Conservation (phyloP, 2,888 invertebrate species). For the Cheilosia vernalis region DNA sequence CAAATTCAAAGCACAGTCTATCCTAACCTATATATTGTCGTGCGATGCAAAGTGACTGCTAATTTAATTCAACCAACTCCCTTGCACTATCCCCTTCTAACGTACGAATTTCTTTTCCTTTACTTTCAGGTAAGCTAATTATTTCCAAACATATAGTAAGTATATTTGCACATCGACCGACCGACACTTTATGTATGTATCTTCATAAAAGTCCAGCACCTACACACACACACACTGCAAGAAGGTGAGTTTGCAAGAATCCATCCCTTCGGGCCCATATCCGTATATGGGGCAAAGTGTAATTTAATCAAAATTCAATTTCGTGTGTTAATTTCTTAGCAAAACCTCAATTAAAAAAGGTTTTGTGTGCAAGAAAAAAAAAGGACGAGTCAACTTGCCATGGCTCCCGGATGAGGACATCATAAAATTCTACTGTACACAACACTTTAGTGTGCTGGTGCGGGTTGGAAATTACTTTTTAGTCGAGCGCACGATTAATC, state of each 20-base stretch:
- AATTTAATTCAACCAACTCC: slow-evolving; percentile 33
- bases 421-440: slow-evolving; percentile 31
- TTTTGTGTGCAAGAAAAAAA: slow-evolving; percentile 48
- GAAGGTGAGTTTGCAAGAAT: slow-evolving; percentile 16
- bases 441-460: slow-evolving; percentile 8
- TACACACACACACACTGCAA: background rate
- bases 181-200: background rate
- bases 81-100: slow-evolving; percentile 41
- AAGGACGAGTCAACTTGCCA: background rate
- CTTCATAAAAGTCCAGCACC: background rate
- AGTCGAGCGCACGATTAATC: slow-evolving; percentile 10
- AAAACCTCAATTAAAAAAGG: slow-evolving; percentile 71
- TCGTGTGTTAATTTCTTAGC: slow-evolving; percentile 59
- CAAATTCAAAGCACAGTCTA: background rate
- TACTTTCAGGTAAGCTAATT: slow-evolving; percentile 57
- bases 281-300: slow-evolving; percentile 30
- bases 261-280: slow-evolving; percentile 15
- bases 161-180: background rate
- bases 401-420: slow-evolving; percentile 18
- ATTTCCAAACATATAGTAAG: slow-evolving; percentile 10
- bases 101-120: slow-evolving; percentile 30
- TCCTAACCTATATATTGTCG: background rate
- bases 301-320: slow-evolving; percentile 73
- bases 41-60: slow-evolving; percentile 3
- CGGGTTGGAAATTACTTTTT: slow-evolving; percentile 41